Evolutionary conservation across 2,113 vertebrate genomes (phyloP), one percentile per base, ranked within the genome.

Genomic region (Diphyllodes magnificus): DNA sequence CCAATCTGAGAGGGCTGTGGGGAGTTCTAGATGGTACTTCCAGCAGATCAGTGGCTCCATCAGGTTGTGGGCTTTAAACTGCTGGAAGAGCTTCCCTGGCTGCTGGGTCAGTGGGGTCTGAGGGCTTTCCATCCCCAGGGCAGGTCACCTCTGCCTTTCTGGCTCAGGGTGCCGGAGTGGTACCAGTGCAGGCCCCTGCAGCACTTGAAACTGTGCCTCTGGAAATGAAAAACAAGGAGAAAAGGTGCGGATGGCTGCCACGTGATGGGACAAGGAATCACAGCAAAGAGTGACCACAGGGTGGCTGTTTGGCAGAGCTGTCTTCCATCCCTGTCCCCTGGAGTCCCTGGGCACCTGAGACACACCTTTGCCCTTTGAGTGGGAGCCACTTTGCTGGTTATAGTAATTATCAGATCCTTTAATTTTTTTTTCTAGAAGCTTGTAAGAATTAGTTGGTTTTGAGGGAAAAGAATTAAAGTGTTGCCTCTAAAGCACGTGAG

Each of bases 401-500:
- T 30, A 20, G 11, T 15, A 56, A 19, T 31, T 40, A 35, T n/a
- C 14, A 37, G 16, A 12, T 57, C 54, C 71, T 71, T 57, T 15
- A 13, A 30, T 31, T 17, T 18, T 9, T 25, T 47, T 31, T 47
- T 7, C 5, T 42, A 51, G 30, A 24, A 78, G 25, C 27, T 27
- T 60, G 16, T 33, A 10, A 53, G 28, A 56, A 71, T 18, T 45
- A 40, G 31, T 37, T 19, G 5, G 12, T 7, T 37, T 59, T 4
- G 1, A 2, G 16, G 8, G 0, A 1, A 1, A 6, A 33, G 60
- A 9, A n/a, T 11, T 7, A 4, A 44, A 21, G 1, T 8, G 11
- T 31, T 50, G 10, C 28, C 13, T 85, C 37, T 64, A 45, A 88
- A 80, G 53, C 47, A 13, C 10, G 1, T 4, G 28, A 53, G 44